Base-by-base conservation (phyloP, 2,888 invertebrate species). In the Amaurobius ferox region DNA sequence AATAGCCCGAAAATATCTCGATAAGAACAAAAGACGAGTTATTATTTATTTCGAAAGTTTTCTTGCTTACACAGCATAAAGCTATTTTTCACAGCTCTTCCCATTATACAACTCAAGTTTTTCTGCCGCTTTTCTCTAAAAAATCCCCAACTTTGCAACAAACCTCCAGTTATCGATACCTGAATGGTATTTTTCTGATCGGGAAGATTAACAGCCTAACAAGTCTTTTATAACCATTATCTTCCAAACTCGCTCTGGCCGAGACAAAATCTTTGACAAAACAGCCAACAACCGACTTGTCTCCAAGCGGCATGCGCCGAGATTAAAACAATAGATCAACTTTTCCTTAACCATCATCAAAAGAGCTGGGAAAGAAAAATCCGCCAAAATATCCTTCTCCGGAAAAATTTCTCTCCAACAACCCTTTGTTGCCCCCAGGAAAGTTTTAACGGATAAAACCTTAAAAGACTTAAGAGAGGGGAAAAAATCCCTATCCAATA, bases 301-400 rank as follows among this genome's bases (percentile, higher is more conserved):
- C 83, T 71, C 40, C 71, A 29, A 77, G 76, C 83, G 76, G 76
- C 83, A 83, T 71, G 66, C 76, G 64, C 80, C 62, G 64, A 83
- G 83, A 83, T 83, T 83, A 83, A 83, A 83, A 83, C 83, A 83
- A 83, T 83, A 76, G 83, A 83, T 83, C 83, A 83, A 76, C 83
- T 83, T 83, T 70, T 77, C 83, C 71, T 66, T 70, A 30, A 71
- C 48, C 55, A 48, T 70, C 83, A 71, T 76, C 81, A 71, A 76
- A 80, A 76, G 71, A 76, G 30, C 40, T 32, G 16, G 48, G 23
- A 67, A 81, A 74, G 40, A 76, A 83, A 83, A 76, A 83, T 39
- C 19, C 72, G 30, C 66, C 80, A 81, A 73, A 72, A 71, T 71
- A 78, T 44, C 26, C 39, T 40, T 44, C 74, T 26, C 40, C 23